These are phyloP conservation scores for Probaryconus sp. DNA, from an alignment of 1,140 invertebrate species.

Conservation along the genomic window DNA sequence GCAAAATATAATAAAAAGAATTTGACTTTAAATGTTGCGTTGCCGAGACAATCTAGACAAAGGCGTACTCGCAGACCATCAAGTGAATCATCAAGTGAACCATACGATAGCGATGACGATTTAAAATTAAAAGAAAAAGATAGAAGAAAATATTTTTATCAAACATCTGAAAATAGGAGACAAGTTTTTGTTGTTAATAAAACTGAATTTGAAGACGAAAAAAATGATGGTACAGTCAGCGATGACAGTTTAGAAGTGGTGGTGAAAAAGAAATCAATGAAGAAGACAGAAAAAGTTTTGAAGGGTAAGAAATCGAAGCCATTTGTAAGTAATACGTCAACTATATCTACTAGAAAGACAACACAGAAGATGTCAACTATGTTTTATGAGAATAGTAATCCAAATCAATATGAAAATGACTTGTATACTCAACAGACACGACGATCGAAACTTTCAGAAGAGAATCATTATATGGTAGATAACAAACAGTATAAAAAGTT, in stretches of 20 bases:
- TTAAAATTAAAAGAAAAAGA: no score
- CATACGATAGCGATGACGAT: conserved; percentile 61
- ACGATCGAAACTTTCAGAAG: neutral
- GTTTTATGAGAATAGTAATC: conserved; percentile 9
- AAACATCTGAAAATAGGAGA: conserved; percentile 24
- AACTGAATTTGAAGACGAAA: conserved; percentile 40
- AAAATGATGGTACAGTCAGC: conserved; percentile 62
- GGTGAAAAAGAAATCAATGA: conserved; percentile 69
- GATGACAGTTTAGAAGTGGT: conserved; percentile 76
- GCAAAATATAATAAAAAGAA: conserved; percentile 64
- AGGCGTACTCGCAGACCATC: conserved; percentile 36
- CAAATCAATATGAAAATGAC: neutral
- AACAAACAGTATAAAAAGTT: conserved; percentile 25
- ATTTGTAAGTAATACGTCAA: conserved; percentile 63
- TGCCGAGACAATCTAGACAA: no score
- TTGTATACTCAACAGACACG: neutral
- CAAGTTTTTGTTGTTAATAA: conserved; percentile 51
- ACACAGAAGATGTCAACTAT: conserved; percentile 48
- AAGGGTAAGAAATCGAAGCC: conserved; percentile 68
- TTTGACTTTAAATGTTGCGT: conserved; percentile 16
- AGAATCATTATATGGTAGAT: conserved; percentile 9
- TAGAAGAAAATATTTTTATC: conserved; percentile 20
- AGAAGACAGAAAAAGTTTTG: conserved; percentile 71
- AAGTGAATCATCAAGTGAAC: conserved; percentile 64
- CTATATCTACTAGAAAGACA: conserved; percentile 49